These are phyloP conservation scores for Magallana gigas DNA, from an alignment of 1,140 invertebrate species.

Conservation along the genomic window DNA sequence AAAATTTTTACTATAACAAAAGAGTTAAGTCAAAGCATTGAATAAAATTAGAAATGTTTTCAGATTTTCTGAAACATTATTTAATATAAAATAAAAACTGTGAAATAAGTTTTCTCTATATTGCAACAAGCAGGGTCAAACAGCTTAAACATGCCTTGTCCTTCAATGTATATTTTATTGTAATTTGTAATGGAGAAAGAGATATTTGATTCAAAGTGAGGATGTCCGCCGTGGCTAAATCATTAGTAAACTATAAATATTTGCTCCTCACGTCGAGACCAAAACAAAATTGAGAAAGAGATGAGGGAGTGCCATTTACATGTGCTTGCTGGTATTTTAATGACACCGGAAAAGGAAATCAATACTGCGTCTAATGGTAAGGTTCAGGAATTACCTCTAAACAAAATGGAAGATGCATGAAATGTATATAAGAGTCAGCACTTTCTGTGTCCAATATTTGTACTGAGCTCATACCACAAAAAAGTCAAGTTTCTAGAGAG, in stretches of 20 bases:
- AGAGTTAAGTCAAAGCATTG: too few species aligned
- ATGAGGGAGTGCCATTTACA: background rate
- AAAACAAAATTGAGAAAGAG: background rate
- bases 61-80: too few species aligned
- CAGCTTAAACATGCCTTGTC: too few species aligned
- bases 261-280: background rate
- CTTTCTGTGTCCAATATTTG: background rate
- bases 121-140: too few species aligned
- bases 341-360: background rate
- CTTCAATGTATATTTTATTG: too few species aligned
- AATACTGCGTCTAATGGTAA: slow-evolving; percentile 11
- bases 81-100: too few species aligned
- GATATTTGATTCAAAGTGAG: too few species aligned
- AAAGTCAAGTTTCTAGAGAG: background rate
- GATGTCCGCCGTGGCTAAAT: too few species aligned
- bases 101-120: too few species aligned
- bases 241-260: background rate
- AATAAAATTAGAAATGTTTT: too few species aligned
- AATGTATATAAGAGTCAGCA: background rate
- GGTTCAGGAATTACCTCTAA: background rate
- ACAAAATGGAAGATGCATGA: slow-evolving; percentile 27
- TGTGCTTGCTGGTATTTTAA: slow-evolving; percentile 2
- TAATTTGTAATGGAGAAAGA: too few species aligned
- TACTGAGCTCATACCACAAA: background rate
- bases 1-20: too few species aligned